Conservation (phyloP, 2,797 vertebrate genomes). For the Chelonia mydas region DNA sequence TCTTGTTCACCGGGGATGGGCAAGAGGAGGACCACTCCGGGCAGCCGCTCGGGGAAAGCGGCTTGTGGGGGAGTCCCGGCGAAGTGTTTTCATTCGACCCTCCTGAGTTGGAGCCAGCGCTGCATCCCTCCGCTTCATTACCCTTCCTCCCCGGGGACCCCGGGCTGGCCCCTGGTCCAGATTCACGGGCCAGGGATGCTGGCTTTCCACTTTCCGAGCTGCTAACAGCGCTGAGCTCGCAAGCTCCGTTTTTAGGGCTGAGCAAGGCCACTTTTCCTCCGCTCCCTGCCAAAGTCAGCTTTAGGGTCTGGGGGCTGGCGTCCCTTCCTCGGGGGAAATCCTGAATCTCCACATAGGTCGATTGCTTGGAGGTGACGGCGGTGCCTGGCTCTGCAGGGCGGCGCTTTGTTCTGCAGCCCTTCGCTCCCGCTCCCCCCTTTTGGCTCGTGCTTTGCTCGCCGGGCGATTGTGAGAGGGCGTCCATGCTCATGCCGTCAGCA, state of each 20-base stretch:
- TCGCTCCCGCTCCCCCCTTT: not conserved
- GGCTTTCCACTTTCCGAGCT: not conserved
- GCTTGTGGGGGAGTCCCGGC: conserved; percentile 45
- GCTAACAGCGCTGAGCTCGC: conserved; percentile 45
- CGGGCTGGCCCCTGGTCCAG: not conserved
- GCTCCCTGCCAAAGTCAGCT: conserved; percentile 81
- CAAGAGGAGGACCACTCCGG: conserved; percentile 58
- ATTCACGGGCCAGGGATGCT: conserved; percentile 29
- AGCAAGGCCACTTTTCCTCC: conserved; percentile 77
- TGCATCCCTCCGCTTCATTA: conserved; percentile 40
- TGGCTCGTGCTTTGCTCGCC: not conserved
- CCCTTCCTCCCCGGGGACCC: conserved; percentile 27
- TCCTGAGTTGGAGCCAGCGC: not conserved
- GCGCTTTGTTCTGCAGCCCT: not conserved
- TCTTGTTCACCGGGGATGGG: conserved; percentile 57
- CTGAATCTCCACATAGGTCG: conserved; percentile 84
- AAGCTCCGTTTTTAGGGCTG: conserved; percentile 55
- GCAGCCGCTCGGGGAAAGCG: conserved; percentile 39
- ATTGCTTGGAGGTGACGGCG: conserved; percentile 69
- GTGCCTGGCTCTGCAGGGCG: conserved; percentile 41
- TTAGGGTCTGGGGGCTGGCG: conserved; percentile 75
- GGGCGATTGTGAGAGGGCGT: conserved; percentile 40
- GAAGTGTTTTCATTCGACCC: conserved; percentile 21
- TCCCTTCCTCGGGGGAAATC: conserved; percentile 75
- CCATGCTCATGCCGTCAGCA: conserved; percentile 67